Evolutionary conservation across 1,140 invertebrate species (phyloP).

Genomic region (Holcopasites calliopsidis): DNA sequence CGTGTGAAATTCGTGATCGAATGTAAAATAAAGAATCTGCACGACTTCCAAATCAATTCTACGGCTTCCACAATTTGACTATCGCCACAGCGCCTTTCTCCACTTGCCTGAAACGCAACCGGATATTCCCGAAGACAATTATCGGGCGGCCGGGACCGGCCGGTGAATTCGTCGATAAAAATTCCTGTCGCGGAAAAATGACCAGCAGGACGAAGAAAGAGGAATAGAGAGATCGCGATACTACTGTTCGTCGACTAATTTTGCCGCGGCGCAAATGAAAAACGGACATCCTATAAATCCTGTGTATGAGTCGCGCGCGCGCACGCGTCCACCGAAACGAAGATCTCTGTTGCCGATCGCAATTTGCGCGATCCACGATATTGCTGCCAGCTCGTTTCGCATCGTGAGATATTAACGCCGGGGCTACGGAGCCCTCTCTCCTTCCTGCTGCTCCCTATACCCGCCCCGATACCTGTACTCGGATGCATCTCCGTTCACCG

Average conservation of each 20-base stretch:
- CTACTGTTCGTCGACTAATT: slow-evolving; percentile 31
- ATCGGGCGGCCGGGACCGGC: background rate
- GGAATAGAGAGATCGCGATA: slow-evolving; percentile 20
- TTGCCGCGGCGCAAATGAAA: slow-evolving; percentile 31
- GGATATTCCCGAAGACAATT: background rate
- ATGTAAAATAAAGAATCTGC: too few relatives aligned
- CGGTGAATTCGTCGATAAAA: background rate
- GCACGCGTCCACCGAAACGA: slow-evolving; percentile 42
- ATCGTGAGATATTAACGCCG: slow-evolving; percentile 59
- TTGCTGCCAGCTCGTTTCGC: slow-evolving; percentile 57
- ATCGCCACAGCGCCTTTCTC: too few relatives aligned
- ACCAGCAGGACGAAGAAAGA: background rate
- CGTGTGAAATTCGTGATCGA: slow-evolving; percentile 9
- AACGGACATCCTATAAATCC: slow-evolving; percentile 46
- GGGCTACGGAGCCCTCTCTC: slow-evolving; percentile 25
- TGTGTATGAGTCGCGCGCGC: slow-evolving; percentile 30
- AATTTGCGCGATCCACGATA: slow-evolving; percentile 64
- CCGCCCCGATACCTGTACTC: slow-evolving; percentile 1
- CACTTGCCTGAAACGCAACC: too few relatives aligned
- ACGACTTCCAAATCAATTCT: too few relatives aligned
- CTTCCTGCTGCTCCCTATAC: background rate
- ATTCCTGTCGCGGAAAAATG: background rate
- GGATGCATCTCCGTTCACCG: slow-evolving; percentile 16
- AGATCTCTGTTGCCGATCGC: slow-evolving; percentile 61
- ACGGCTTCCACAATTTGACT: too few relatives aligned